These are phyloP conservation scores for Papilio helenus DNA, from an alignment of 1,140 invertebrate species.

Conservation along the genomic window DNA sequence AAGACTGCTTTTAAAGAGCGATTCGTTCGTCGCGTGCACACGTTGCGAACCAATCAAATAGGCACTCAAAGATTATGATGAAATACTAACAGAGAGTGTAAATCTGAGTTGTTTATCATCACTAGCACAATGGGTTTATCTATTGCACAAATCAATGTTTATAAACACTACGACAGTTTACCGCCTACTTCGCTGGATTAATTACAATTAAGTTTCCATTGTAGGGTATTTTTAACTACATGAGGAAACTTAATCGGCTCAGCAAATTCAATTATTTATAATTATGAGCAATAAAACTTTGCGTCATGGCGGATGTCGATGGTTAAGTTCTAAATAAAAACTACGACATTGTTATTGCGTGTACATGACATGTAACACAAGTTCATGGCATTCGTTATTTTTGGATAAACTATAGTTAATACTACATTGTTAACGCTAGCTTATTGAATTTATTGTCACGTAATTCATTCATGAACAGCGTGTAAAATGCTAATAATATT, in stretches of 20 bases:
- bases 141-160: not conserved
- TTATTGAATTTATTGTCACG: not conserved
- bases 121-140: not conserved
- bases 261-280: conserved; percentile 25
- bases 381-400: not conserved
- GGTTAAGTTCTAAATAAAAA: conserved; percentile 16
- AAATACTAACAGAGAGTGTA: not conserved
- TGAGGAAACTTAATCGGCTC: not conserved
- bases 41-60: not conserved
- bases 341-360: not conserved
- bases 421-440: not conserved
- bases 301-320: conserved; percentile 19
- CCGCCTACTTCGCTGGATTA: not conserved
- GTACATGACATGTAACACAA: not conserved
- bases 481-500: not conserved
- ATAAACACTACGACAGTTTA: not conserved
- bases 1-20: not conserved
- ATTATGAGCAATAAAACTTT: conserved; percentile 26
- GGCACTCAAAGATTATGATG: not conserved
- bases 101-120: not conserved
- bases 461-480: no score
- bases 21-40: not conserved
- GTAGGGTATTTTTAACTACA: not conserved
- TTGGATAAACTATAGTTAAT: not conserved
- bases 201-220: conserved; percentile 5